Evolutionary conservation across 92 coral and sea anemone species (phyloP).

Genomic region (Desmophyllum pertusum): DNA sequence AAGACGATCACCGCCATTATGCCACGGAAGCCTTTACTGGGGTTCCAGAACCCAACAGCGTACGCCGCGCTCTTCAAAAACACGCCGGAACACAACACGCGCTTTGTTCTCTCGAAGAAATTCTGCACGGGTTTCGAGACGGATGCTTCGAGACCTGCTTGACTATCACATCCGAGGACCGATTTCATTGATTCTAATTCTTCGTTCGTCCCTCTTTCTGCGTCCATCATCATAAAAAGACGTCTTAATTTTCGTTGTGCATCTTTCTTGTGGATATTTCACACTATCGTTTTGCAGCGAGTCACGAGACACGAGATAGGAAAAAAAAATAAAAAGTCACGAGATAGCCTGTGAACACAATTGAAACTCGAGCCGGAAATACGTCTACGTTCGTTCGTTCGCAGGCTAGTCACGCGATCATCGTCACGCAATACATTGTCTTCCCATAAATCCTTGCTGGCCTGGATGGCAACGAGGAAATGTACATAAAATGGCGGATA

Average conservation of each 20-base stretch:
- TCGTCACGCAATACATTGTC: conserved; percentile 27
- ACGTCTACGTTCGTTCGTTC: too few relatives aligned
- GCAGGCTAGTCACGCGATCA: conserved; percentile 16
- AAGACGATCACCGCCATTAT: conserved; percentile 39
- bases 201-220: not conserved
- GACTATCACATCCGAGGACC: not conserved
- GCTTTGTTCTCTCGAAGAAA: not conserved
- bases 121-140: not conserved
- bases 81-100: conserved; percentile 48
- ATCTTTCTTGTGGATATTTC: not conserved
- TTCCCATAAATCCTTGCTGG: conserved; percentile 56
- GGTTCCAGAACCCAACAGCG: conserved; percentile 66
- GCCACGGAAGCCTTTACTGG: conserved; percentile 50
- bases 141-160: not conserved
- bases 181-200: conserved; percentile 21
- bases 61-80: conserved; percentile 51
- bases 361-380: too few relatives aligned
- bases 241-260: not conserved
- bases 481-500: conserved; percentile 80
- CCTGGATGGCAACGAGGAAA: conserved; percentile 70
- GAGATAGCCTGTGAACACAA: too few relatives aligned
- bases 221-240: conserved; percentile 25
- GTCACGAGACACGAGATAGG: conserved; percentile 19
- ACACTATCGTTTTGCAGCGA: not conserved
- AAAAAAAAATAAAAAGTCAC: too few relatives aligned